A percentile compares a stretch with the other conserved stretches of the same genome.
phyloP scores from a whole-genome alignment of 23 tunicate species.

The Ascidia mentula region DNA sequence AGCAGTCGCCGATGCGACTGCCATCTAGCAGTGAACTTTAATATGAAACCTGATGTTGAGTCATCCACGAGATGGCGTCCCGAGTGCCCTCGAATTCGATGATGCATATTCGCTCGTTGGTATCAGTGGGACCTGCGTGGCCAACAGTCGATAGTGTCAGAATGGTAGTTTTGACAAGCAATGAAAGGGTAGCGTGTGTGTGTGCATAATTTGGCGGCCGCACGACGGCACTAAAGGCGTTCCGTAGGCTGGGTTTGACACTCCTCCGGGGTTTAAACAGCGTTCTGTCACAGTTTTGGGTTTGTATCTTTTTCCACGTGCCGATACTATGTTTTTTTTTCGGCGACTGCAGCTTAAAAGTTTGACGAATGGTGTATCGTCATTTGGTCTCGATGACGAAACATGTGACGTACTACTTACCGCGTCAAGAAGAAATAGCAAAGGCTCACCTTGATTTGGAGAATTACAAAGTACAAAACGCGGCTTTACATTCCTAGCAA shows the following conservation, averaged over 20 bases:
- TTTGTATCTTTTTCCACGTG: too few species aligned
- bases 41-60: constrained; percentile 67
- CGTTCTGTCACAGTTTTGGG: too few species aligned
- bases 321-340: too few species aligned
- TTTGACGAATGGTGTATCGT: not conserved
- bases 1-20: constrained; percentile 17
- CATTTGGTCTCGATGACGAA: not conserved
- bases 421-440: not conserved
- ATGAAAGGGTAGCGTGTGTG: too few species aligned
- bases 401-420: constrained; percentile 3
- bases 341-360: too few species aligned
- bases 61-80: constrained; percentile 89
- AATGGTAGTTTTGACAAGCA: constrained; percentile 6
- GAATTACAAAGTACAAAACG: too few species aligned
- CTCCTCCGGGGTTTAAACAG: too few species aligned
- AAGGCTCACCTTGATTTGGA: too few species aligned
- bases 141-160: constrained; percentile 62
- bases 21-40: not conserved
- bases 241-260: too few species aligned
- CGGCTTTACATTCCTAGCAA: too few species aligned
- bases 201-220: too few species aligned
- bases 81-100: constrained; percentile 81
- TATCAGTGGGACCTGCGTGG: constrained; percentile 54
- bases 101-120: constrained; percentile 67
- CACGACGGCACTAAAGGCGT: too few species aligned